Evolutionary conservation across 2,888 invertebrate species (phyloP).

Genomic region (Phaedon cochleariae): DNA sequence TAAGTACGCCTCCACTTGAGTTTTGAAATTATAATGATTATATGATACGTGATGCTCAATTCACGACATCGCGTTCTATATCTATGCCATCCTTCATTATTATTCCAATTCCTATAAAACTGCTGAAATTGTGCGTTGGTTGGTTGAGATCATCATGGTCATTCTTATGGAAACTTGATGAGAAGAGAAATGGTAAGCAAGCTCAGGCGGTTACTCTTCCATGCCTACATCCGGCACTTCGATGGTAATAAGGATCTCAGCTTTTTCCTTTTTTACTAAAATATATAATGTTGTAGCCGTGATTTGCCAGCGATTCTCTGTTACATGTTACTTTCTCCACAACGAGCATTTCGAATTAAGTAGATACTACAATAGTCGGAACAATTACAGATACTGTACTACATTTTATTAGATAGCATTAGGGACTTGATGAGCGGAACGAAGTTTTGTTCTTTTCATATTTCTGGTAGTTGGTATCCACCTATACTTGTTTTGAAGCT

Average conservation of each 20-base stretch:
- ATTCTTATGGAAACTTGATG: not conserved
- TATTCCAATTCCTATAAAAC: not conserved
- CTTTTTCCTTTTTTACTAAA: not conserved
- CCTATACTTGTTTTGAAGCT: too few species aligned
- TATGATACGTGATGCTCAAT: not conserved
- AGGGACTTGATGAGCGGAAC: too few species aligned
- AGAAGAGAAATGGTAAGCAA: not conserved
- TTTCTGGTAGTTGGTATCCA: too few species aligned
- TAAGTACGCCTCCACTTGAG: not conserved
- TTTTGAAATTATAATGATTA: not conserved
- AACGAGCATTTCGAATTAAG: not conserved
- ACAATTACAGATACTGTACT: not conserved
- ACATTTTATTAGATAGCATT: too few species aligned
- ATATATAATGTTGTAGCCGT: not conserved
- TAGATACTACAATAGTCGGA: slow-evolving; percentile 5
- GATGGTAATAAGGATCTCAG: not conserved
- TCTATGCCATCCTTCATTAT: not conserved
- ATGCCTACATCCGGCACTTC: not conserved
- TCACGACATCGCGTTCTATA: not conserved
- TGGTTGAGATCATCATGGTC: not conserved
- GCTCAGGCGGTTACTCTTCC: not conserved
- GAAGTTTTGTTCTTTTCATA: too few species aligned
- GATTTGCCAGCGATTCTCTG: not conserved
- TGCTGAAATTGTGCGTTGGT: not conserved
- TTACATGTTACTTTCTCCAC: slow-evolving; percentile 4